These are phyloP conservation scores for Hippocampus barbouri DNA, from an alignment of 2,113 vertebrate genomes.

Conservation along the genomic window DNA sequence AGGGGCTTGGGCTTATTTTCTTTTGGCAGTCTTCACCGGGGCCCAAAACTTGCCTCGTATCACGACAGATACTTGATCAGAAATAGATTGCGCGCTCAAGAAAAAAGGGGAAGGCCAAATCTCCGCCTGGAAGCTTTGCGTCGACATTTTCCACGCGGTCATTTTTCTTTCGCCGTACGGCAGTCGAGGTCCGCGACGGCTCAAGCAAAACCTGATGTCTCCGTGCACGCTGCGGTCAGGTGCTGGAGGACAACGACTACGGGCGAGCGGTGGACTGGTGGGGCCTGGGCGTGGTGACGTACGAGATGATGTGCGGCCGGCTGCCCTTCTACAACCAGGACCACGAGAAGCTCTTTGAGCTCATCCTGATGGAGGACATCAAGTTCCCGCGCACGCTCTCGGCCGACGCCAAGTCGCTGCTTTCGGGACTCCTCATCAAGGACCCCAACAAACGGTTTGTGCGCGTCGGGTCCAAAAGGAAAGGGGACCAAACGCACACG, in stretches of 20 bases:
- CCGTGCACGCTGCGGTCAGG: conserved; percentile 59
- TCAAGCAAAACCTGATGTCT: too few relatives aligned
- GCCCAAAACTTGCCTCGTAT: too few relatives aligned
- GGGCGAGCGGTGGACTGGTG: conserved; percentile 97
- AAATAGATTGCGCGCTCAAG: too few relatives aligned
- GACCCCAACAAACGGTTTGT: conserved; percentile 92
- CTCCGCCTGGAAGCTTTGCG: too few relatives aligned
- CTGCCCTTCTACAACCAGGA: conserved; percentile 98
- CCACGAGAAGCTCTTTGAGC: conserved; percentile 95
- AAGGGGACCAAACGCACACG: too few relatives aligned
- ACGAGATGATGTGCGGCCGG: conserved; percentile 98
- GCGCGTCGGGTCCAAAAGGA: not conserved
- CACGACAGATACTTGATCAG: too few relatives aligned
- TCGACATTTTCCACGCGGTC: too few relatives aligned
- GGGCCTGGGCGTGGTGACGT: conserved; percentile 95
- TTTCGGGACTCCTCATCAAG: conserved; percentile 96
- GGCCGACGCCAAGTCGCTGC: conserved; percentile 91
- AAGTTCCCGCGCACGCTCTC: conserved; percentile 95
- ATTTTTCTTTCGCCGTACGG: too few relatives aligned
- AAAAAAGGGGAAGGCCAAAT: not conserved
- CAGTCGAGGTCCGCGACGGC: too few relatives aligned
- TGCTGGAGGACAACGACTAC: conserved; percentile 95
- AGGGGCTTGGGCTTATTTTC: too few relatives aligned
- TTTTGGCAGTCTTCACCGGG: too few relatives aligned
- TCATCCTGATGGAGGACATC: conserved; percentile 98